phyloP scores from a whole-genome alignment of 2,888 invertebrate genomes.

The Lomographa bimaculata region DNA sequence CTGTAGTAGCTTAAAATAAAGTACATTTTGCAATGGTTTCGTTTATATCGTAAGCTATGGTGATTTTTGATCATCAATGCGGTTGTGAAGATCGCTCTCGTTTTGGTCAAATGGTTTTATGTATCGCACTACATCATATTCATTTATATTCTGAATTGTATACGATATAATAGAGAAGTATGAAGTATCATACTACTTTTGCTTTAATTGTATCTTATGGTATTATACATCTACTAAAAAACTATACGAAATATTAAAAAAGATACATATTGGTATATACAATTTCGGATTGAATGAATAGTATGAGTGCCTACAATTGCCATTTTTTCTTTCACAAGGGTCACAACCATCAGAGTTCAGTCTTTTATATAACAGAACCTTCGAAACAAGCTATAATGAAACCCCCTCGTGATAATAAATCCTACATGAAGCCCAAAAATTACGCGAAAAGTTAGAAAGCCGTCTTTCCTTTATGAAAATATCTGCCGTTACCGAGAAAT shows the following conservation, averaged over 20 bases:
- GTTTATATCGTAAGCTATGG: not conserved
- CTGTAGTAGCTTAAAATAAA: not conserved
- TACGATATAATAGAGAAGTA: too few relatives aligned
- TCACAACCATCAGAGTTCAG: too few relatives aligned
- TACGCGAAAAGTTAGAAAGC: slow-evolving; percentile 14
- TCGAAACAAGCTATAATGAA: not conserved
- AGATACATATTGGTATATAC: too few relatives aligned
- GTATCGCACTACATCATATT: not conserved
- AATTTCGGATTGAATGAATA: too few relatives aligned
- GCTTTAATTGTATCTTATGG: too few relatives aligned
- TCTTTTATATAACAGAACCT: not conserved
- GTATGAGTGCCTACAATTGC: too few relatives aligned
- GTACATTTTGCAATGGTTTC: not conserved
- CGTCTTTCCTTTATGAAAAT: slow-evolving; percentile 21
- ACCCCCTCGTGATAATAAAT: slow-evolving; percentile 7
- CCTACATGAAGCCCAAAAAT: slow-evolving; percentile 10
- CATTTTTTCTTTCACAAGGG: too few relatives aligned
- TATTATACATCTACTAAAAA: too few relatives aligned
- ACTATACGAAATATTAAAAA: too few relatives aligned
- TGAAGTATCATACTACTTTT: too few relatives aligned
- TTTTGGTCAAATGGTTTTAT: slow-evolving; percentile 1
- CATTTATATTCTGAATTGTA: too few relatives aligned
- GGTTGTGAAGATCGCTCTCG: not conserved
- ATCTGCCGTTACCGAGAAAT: slow-evolving; percentile 17
- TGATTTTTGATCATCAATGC: not conserved